These are phyloP conservation scores for Erebia palarica DNA, from an alignment of 2,888 invertebrate genomes.

Conservation along the genomic window DNA sequence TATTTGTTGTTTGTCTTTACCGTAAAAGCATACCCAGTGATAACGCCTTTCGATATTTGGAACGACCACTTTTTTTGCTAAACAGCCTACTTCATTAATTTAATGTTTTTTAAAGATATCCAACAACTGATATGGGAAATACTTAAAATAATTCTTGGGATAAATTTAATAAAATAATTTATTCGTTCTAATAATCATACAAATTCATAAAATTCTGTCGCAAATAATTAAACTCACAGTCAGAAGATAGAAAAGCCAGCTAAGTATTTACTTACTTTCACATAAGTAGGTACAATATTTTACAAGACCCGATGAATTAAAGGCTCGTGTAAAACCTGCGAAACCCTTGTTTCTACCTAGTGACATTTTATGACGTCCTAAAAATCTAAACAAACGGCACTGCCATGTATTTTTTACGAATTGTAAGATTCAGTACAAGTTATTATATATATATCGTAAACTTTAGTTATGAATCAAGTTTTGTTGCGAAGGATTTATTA, in stretches of 20 bases:
- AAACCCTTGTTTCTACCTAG: not conserved
- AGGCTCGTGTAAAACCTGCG: not conserved
- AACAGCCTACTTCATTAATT: not conserved
- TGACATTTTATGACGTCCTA: conserved; percentile 10
- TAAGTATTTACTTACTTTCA: not conserved
- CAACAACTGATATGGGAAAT: not conserved
- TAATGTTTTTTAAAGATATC: not conserved
- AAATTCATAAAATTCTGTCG: not conserved
- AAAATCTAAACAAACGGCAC: conserved; percentile 17
- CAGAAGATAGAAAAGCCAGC: not conserved
- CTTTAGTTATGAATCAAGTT: not conserved
- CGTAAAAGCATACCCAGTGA: conserved; percentile 22
- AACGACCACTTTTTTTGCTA: conserved; percentile 5
- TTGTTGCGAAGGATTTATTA: not conserved
- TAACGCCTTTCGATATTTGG: conserved; percentile 16
- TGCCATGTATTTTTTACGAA: not conserved
- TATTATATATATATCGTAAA: no score
- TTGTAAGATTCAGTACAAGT: not conserved
- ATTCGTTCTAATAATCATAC: not conserved
- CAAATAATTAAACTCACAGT: not conserved
- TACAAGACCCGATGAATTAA: not conserved
- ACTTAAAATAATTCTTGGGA: not conserved
- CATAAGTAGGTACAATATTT: not conserved
- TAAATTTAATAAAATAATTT: no score
- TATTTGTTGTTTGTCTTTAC: conserved; percentile 45